These are phyloP conservation scores for Gastrophryne carolinensis DNA, from an alignment of 2,797 vertebrate species.

Conservation along the genomic window DNA sequence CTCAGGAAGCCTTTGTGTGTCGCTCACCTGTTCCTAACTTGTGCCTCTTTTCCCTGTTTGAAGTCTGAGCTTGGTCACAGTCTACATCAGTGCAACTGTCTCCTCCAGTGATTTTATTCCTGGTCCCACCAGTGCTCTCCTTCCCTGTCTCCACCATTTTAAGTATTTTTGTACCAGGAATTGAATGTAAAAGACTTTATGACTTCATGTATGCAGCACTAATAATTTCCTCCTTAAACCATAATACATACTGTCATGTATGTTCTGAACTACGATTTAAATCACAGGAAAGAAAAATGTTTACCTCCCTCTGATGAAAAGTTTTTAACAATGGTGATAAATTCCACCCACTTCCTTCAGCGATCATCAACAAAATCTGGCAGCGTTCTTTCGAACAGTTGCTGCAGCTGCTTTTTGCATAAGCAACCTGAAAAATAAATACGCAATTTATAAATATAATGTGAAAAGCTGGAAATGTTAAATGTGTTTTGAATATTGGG, in stretches of 20 bases:
- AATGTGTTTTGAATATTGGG: neutral
- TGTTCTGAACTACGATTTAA: neutral
- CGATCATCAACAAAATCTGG: slow-evolving; percentile 30
- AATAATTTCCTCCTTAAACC: neutral
- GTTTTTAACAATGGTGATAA: slow-evolving; percentile 31
- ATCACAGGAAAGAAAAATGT: neutral
- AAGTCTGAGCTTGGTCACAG: too few species aligned
- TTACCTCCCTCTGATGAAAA: neutral
- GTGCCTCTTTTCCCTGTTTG: too few species aligned
- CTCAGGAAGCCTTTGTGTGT: too few species aligned
- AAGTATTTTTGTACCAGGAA: too few species aligned
- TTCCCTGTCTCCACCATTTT: too few species aligned
- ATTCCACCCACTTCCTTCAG: slow-evolving; percentile 27
- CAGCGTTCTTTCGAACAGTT: neutral
- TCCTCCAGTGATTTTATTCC: too few species aligned
- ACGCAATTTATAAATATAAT: neutral
- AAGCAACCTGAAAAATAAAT: slow-evolving; percentile 3
- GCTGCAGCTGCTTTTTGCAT: slow-evolving; percentile 12
- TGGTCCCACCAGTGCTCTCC: too few species aligned
- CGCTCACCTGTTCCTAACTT: too few species aligned
- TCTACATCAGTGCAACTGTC: too few species aligned
- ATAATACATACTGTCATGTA: neutral
- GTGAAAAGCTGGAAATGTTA: slow-evolving; percentile 3
- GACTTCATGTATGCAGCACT: neutral
- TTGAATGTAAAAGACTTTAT: neutral